Conservation (phyloP, 1,140 invertebrate genomes). For the Drosophila ironensis region DNA sequence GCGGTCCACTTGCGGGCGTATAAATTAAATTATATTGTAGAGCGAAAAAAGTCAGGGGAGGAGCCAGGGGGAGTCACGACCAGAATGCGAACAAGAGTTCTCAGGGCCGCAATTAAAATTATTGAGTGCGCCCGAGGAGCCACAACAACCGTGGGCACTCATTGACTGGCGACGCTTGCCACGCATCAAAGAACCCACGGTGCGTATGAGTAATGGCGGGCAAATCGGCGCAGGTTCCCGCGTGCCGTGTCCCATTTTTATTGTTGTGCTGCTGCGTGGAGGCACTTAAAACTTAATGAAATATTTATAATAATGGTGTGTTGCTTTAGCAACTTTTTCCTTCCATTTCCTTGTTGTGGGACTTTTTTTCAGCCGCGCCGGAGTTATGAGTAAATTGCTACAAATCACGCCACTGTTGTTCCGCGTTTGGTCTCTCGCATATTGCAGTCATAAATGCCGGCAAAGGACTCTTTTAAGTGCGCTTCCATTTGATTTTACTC, state of each 20-base stretch:
- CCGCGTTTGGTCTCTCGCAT: slow-evolving; percentile 14
- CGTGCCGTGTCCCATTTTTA: slow-evolving; percentile 56
- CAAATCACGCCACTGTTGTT: slow-evolving; percentile 64
- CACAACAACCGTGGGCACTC: slow-evolving; percentile 16
- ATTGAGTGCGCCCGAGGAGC: slow-evolving; percentile 40
- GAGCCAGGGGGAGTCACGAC: slow-evolving; percentile 10
- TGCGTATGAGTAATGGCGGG: slow-evolving; percentile 71
- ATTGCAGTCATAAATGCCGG: slow-evolving; percentile 52
- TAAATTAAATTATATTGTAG: slow-evolving; percentile 58
- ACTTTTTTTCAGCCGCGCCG: background rate
- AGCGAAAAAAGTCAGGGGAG: slow-evolving; percentile 2
- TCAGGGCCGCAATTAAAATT: slow-evolving; percentile 60
- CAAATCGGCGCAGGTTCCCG: slow-evolving; percentile 20
- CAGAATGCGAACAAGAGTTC: background rate
- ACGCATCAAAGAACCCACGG: slow-evolving; percentile 49
- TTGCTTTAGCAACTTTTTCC: slow-evolving; percentile 51
- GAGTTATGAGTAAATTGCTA: slow-evolving; percentile 68
- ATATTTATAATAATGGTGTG: slow-evolving; percentile 74
- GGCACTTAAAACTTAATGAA: slow-evolving; percentile 78
- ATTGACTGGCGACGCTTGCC: slow-evolving; percentile 28
- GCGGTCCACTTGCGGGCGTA: slow-evolving; percentile 33
- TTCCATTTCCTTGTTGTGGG: slow-evolving; percentile 24
- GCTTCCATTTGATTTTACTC: slow-evolving; percentile 30
- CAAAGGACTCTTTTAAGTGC: slow-evolving; percentile 38
- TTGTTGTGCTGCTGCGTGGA: slow-evolving; percentile 59